Evolutionary conservation across 2,888 invertebrate genomes (phyloP).

Genomic region (Cryptops parisi): DNA sequence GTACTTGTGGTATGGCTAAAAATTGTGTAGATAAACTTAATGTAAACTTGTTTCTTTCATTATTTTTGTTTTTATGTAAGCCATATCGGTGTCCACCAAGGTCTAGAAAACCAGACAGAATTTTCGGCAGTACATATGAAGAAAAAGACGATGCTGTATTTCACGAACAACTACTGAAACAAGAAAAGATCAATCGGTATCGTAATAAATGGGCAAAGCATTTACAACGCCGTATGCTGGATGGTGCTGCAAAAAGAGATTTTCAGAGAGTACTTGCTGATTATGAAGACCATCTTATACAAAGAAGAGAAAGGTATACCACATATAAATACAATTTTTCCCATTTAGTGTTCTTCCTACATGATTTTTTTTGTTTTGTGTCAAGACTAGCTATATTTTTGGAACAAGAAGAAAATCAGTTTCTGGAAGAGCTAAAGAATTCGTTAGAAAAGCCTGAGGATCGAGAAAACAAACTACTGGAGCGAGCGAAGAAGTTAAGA

Average conservation of each 20-base stretch:
- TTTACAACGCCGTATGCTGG: neutral
- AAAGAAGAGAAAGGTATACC: neutral
- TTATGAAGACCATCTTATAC: neutral
- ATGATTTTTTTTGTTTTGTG: too few species aligned
- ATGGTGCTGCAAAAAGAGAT: neutral
- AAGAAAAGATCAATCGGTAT: neutral
- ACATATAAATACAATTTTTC: neutral
- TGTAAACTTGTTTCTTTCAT: too few species aligned
- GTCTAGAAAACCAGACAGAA: too few species aligned
- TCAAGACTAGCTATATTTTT: neutral
- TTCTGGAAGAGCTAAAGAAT: neutral
- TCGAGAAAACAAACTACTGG: neutral
- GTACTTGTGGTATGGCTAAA: too few species aligned
- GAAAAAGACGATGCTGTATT: too few species aligned
- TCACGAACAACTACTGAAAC: neutral
- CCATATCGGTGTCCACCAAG: too few species aligned
- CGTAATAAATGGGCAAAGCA: neutral
- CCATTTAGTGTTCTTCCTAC: neutral
- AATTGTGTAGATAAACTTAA: too few species aligned
- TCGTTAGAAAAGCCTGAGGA: neutral
- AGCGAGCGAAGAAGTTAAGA: neutral
- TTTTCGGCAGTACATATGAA: too few species aligned
- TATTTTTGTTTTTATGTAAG: too few species aligned
- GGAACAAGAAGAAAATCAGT: neutral
- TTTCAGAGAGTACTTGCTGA: neutral